Conservation (phyloP, 2,113 vertebrate species). For the Vimba vimba region DNA sequence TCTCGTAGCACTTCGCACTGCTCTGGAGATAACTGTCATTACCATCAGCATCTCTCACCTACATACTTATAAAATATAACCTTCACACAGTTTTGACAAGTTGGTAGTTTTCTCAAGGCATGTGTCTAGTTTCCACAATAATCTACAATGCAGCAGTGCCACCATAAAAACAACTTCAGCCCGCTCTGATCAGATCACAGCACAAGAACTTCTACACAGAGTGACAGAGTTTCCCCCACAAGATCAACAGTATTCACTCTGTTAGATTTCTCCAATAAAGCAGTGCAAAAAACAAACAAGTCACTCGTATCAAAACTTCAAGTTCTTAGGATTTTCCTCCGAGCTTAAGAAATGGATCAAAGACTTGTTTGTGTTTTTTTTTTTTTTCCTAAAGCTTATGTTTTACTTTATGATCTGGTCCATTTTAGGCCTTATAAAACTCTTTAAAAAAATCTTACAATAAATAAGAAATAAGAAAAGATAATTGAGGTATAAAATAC, state of each 20-base stretch:
- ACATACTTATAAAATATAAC: not conserved
- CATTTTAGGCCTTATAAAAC: not conserved
- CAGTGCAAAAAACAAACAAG: not conserved
- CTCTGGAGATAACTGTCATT: slow-evolving; percentile 1
- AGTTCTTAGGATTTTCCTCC: not conserved
- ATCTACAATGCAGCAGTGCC: not conserved
- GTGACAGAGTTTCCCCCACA: slow-evolving; percentile 23
- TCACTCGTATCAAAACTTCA: slow-evolving; percentile 5
- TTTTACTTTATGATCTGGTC: not conserved
- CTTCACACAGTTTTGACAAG: slow-evolving; percentile 6
- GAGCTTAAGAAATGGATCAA: slow-evolving; percentile 5
- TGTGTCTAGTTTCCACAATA: slow-evolving; percentile 11
- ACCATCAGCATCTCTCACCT: not conserved
- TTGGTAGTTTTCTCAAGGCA: not conserved
- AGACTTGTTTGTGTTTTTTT: slow-evolving; percentile 5
- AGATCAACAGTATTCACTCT: slow-evolving; percentile 21
- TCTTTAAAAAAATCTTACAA: not conserved
- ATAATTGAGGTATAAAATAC: slow-evolving; percentile 1
- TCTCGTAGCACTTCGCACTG: not conserved
- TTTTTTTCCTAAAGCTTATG: not conserved
- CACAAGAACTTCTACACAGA: not conserved
- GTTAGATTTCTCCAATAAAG: slow-evolving; percentile 15
- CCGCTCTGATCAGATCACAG: slow-evolving; percentile 20
- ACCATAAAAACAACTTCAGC: slow-evolving; percentile 10
- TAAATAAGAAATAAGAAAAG: not conserved